phyloP scores from a whole-genome alignment of 2,888 invertebrate species.

The Phortica okadai region DNA sequence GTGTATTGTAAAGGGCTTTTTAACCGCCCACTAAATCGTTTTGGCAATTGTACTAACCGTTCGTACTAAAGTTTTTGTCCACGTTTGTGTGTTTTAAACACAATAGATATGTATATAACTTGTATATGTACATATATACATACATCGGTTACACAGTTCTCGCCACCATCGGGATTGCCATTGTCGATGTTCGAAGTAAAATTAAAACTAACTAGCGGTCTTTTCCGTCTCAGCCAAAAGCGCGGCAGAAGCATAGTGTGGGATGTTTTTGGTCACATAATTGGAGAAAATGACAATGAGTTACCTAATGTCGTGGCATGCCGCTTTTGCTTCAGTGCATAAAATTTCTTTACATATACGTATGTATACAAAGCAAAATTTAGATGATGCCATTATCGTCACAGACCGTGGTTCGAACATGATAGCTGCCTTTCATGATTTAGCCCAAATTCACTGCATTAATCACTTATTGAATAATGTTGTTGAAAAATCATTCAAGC shows the following conservation, averaged over 20 bases:
- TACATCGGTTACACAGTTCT: neutral
- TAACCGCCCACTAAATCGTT: neutral
- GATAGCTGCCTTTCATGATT: neutral
- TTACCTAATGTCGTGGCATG: neutral
- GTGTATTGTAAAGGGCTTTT: slow-evolving; percentile 6
- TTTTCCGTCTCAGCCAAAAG: neutral
- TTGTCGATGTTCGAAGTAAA: neutral
- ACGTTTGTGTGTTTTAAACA: neutral
- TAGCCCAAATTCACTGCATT: neutral
- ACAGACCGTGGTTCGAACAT: neutral
- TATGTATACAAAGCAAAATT: neutral
- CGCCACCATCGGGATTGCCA: neutral
- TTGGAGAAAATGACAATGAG: neutral
- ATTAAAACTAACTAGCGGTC: neutral
- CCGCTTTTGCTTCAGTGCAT: neutral
- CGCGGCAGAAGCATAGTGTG: neutral
- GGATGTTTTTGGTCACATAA: slow-evolving; percentile 7
- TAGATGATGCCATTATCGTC: neutral
- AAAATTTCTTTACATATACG: neutral
- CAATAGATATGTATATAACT: neutral
- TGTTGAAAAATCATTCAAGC: neutral
- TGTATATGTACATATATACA: neutral
- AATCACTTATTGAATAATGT: no score
- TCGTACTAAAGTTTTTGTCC: neutral
- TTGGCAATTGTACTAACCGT: neutral